Base-by-base conservation (phyloP, 1,140 invertebrate species). In the Pachypsylla venusta region DNA sequence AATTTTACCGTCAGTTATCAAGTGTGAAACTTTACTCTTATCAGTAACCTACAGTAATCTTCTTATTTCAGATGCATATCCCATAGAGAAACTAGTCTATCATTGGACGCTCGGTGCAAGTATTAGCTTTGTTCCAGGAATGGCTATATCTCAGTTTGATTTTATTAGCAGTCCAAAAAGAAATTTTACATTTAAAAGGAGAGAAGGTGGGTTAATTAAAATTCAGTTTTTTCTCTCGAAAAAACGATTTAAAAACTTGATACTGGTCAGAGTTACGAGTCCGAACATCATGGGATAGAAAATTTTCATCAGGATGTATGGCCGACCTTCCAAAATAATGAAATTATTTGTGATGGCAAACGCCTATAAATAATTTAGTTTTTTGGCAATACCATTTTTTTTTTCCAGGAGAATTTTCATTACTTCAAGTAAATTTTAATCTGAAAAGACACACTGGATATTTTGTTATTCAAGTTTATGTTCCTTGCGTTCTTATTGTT, bases 141-240 rank as follows among this genome's bases (percentile, higher is more conserved):
- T 93, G 87, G 85, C 89, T 1, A 74, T 95, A 1, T 89, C 89
- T 1, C 90, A 94, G 71, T 95, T 93, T 67, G 89, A 93, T 73
- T 76, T 95, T 56, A 89, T 92, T 67, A 85, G 84, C 65, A 87
- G 82, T 64, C 88, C 87, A 1, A 85, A 85, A 62, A 77, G 84
- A 61, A 89, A 89, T 70, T 79, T 85, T 58, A 88, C 84, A 1
- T 83, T 86, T 53, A 79, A 78, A 0, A 77, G 86, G 48, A 76
- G 85, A 59, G 86, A 89, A 74, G 86, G 80, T 81, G 72, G 67
- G 64, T 64, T n/a, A n/a, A n/a, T n/a, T n/a, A n/a, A n/a, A n/a
- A n/a, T n/a, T n/a, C n/a, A n/a, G n/a, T n/a, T n/a, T n/a, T n/a
- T n/a, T n/a, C n/a, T n/a, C n/a, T n/a, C n/a, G n/a, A n/a, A n/a